Evolutionary conservation across 2,888 invertebrate species (phyloP).

Genomic region (Tridacna gigas): DNA sequence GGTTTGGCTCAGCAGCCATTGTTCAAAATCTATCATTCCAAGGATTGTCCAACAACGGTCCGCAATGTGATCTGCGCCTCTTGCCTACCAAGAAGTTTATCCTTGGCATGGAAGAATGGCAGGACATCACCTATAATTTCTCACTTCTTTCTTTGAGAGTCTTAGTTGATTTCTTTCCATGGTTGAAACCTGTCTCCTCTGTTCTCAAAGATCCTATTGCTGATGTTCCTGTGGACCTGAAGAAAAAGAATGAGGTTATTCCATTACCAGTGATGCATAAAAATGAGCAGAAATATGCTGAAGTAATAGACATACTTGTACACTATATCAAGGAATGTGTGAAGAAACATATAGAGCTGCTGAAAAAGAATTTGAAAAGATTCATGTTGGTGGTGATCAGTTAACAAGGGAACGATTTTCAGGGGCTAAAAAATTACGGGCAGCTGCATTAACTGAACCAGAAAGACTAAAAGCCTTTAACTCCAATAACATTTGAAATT

Average conservation of each 20-base stretch:
- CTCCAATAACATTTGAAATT: slow-evolving; percentile 18
- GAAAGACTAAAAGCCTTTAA: slow-evolving; percentile 14
- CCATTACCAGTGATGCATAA: slow-evolving; percentile 29
- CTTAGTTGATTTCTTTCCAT: slow-evolving; percentile 28
- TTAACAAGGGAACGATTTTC: slow-evolving; percentile 28
- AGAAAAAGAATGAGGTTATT: slow-evolving; percentile 28
- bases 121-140: neutral
- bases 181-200: slow-evolving; percentile 22
- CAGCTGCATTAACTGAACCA: slow-evolving; percentile 24
- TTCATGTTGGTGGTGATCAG: slow-evolving; percentile 34
- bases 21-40: too few species aligned
- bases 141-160: slow-evolving; percentile 10
- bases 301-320: slow-evolving; percentile 27
- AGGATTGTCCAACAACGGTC: too few species aligned
- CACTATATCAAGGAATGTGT: slow-evolving; percentile 24
- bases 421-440: slow-evolving; percentile 20
- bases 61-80: too few species aligned
- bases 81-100: too few species aligned
- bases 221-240: neutral
- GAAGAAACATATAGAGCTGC: neutral
- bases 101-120: too few species aligned
- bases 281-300: slow-evolving; percentile 47
- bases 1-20: too few species aligned
- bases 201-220: neutral
- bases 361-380: neutral